Conservation (phyloP, 2,113 vertebrate species). For the Raja brachyura region DNA sequence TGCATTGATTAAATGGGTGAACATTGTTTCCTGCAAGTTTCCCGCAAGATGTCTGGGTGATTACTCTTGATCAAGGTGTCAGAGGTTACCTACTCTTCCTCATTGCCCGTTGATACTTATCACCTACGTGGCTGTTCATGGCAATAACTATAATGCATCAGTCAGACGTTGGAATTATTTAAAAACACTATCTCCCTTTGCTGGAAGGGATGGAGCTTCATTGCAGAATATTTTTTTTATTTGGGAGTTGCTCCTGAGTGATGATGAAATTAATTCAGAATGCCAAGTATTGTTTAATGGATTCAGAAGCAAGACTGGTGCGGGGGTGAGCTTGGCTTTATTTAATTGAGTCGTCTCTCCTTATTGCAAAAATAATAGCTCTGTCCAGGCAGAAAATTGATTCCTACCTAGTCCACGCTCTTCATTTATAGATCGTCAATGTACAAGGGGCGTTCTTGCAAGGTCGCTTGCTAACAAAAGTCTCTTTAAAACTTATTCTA, state of each 20-base stretch:
- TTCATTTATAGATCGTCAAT: background rate
- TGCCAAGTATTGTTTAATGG: background rate
- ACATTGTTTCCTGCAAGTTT: background rate
- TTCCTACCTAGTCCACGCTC: background rate
- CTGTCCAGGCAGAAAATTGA: conserved; percentile 20
- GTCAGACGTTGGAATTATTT: conserved; percentile 24
- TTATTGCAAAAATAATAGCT: conserved; percentile 19
- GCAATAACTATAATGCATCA: conserved; percentile 12
- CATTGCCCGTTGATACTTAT: background rate
- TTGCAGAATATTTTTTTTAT: background rate
- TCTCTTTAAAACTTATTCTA: no score
- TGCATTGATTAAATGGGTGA: background rate
- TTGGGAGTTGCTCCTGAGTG: background rate
- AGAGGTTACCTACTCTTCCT: background rate
- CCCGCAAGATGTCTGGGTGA: background rate
- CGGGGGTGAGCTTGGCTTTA: background rate
- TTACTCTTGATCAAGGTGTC: conserved; percentile 16
- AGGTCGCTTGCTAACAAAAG: background rate
- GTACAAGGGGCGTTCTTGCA: background rate
- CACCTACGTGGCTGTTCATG: conserved; percentile 25
- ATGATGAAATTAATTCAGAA: conserved; percentile 8
- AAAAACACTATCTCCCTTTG: background rate
- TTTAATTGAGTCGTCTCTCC: background rate
- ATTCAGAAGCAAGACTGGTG: background rate
- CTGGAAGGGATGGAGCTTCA: background rate